Percentiles rank a stretch among this genome's conserved stretches.
phyloP scores from a whole-genome alignment of 2,113 vertebrate genomes.

The Enhydra lutris region DNA sequence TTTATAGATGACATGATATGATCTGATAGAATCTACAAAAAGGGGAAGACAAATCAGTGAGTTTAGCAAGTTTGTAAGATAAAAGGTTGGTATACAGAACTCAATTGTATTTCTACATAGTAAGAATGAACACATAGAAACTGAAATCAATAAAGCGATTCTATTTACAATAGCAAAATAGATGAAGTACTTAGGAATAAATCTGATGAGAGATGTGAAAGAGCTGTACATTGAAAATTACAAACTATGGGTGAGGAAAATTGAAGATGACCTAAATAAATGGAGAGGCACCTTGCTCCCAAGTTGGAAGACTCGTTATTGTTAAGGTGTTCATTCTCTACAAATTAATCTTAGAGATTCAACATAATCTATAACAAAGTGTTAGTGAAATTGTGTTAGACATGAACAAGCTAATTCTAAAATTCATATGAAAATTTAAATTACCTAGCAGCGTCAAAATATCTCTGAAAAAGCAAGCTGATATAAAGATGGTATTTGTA shows the following conservation, averaged over 20 bases:
- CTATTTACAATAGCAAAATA: neutral
- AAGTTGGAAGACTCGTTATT: neutral
- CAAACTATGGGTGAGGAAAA: neutral
- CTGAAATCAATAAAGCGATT: conserved; percentile 12
- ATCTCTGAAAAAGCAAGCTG: neutral
- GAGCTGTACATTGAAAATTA: neutral
- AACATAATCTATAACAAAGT: neutral
- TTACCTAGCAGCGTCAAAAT: neutral
- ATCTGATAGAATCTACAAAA: neutral
- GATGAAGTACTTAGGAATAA: neutral
- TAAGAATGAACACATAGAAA: neutral
- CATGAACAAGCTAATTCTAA: conserved; percentile 12
- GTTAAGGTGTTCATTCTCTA: neutral
- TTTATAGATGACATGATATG: neutral
- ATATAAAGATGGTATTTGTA: neutral
- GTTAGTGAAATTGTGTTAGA: neutral
- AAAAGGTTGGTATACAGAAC: neutral
- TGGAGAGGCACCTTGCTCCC: neutral
- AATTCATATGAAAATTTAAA: neutral
- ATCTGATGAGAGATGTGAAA: conserved; percentile 8
- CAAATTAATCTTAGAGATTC: neutral
- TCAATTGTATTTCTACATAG: neutral
- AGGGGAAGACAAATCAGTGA: neutral
- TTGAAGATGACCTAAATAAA: neutral
- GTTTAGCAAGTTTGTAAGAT: neutral